Evolutionary conservation across 2,888 invertebrate genomes (phyloP).

Genomic region (Luffia ferchaultella): DNA sequence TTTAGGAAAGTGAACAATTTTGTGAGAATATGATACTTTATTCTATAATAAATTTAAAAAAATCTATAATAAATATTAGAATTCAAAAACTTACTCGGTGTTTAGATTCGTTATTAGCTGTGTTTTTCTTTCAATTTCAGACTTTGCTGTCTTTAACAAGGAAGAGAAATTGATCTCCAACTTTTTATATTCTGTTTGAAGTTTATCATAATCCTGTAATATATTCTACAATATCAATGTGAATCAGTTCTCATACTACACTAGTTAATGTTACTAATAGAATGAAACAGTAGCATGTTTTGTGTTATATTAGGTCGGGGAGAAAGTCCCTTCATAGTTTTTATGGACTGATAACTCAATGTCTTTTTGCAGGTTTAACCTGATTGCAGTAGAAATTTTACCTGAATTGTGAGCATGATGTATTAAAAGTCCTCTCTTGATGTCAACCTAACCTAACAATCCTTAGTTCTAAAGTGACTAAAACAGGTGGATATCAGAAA

Average conservation of each 20-base stretch:
- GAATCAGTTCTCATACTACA: slow-evolving; percentile 1
- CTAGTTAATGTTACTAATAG: not conserved
- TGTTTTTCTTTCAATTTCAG: slow-evolving; percentile 49
- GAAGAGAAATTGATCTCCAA: slow-evolving; percentile 47
- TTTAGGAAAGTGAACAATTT: too few relatives aligned
- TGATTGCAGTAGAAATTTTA: too few relatives aligned
- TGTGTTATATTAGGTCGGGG: not conserved
- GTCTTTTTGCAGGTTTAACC: too few relatives aligned
- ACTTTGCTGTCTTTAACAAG: slow-evolving; percentile 42
- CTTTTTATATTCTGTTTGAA: slow-evolving; percentile 35
- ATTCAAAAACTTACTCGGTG: slow-evolving; percentile 27
- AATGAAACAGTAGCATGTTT: not conserved
- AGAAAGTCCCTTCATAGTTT: too few relatives aligned
- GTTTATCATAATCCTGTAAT: slow-evolving; percentile 51
- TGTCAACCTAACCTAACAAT: too few relatives aligned
- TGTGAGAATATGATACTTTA: too few relatives aligned
- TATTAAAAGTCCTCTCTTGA: too few relatives aligned
- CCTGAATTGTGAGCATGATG: too few relatives aligned
- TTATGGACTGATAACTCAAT: not conserved
- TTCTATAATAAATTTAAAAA: not conserved
- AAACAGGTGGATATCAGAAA: too few relatives aligned
- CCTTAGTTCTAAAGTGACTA: too few relatives aligned
- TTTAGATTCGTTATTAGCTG: slow-evolving; percentile 40
- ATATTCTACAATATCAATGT: slow-evolving; percentile 54
- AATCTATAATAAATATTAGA: not conserved